Conservation (phyloP, 2,888 invertebrate genomes). For the Zhengitettix transpicula region DNA sequence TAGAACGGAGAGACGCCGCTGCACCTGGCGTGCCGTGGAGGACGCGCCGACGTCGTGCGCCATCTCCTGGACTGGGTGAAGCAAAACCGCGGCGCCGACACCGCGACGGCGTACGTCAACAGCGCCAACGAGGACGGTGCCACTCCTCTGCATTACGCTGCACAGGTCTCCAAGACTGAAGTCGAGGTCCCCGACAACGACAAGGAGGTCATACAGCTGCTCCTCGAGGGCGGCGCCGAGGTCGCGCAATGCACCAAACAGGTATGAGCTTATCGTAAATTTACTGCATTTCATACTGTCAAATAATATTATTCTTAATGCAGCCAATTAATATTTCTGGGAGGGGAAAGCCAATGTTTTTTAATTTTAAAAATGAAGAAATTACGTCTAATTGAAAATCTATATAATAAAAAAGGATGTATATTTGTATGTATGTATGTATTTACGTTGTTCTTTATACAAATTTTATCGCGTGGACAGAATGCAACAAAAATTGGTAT, state of each 20-base stretch:
- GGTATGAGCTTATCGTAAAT: slow-evolving; percentile 20
- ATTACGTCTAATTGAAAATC: too few relatives aligned
- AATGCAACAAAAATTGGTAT: too few relatives aligned
- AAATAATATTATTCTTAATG: too few relatives aligned
- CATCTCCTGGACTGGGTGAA: slow-evolving; percentile 74
- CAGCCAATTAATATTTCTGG: too few relatives aligned
- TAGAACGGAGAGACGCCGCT: slow-evolving; percentile 90
- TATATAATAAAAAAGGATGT: too few relatives aligned
- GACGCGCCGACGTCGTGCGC: slow-evolving; percentile 68
- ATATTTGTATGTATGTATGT: too few relatives aligned
- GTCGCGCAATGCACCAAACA: slow-evolving; percentile 64
- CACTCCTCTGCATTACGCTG: slow-evolving; percentile 86
- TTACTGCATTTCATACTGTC: too few relatives aligned
- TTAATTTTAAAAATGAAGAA: too few relatives aligned
- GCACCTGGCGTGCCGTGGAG: slow-evolving; percentile 81
- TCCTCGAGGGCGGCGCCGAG: slow-evolving; percentile 85
- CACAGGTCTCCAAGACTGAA: slow-evolving; percentile 71
- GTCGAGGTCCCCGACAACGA: slow-evolving; percentile 57
- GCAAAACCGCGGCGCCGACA: slow-evolving; percentile 54
- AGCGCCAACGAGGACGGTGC: slow-evolving; percentile 82
- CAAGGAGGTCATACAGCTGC: slow-evolving; percentile 67
- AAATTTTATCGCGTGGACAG: too few relatives aligned
- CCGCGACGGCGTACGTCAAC: slow-evolving; percentile 74
- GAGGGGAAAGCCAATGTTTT: too few relatives aligned
- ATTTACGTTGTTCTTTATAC: too few relatives aligned